Conservation (phyloP, 2,797 vertebrate genomes). For the Macropus fuliginosus region DNA sequence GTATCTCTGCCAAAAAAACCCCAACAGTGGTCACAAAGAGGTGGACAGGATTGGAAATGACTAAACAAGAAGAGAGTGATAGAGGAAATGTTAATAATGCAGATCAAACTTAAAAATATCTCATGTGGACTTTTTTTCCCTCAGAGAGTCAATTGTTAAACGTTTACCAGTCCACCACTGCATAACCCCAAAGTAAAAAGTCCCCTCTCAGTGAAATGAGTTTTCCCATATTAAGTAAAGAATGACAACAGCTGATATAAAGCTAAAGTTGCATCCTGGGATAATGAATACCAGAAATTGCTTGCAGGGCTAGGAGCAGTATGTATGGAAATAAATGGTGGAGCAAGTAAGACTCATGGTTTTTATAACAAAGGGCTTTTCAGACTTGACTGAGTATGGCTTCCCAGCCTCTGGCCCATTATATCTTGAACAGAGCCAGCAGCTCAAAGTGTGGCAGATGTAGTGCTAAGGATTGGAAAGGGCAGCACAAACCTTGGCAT, state of each 20-base stretch:
- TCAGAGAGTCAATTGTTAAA: not conserved
- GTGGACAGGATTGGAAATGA: not conserved
- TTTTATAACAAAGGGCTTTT: not conserved
- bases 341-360: not conserved
- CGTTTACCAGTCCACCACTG: not conserved
- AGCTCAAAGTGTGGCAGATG: constrained; percentile 3
- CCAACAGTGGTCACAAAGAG: not conserved
- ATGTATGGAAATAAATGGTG: not conserved
- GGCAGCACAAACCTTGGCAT: not conserved
- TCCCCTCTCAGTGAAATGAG: not conserved
- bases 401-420: not conserved
- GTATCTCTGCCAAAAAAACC: not conserved
- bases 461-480: constrained; percentile 12
- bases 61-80: not conserved
- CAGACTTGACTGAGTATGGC: not conserved
- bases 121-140: not conserved
- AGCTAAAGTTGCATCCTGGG: not conserved
- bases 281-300: not conserved
- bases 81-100: not conserved
- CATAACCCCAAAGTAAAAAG: not conserved
- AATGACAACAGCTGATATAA: not conserved
- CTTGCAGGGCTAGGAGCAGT: too few species aligned
- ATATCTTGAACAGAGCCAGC: not conserved
- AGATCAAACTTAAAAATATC: not conserved
- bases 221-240: not conserved